Base-by-base conservation (phyloP, 2,888 invertebrate species). In the Esperia sulphurella region DNA sequence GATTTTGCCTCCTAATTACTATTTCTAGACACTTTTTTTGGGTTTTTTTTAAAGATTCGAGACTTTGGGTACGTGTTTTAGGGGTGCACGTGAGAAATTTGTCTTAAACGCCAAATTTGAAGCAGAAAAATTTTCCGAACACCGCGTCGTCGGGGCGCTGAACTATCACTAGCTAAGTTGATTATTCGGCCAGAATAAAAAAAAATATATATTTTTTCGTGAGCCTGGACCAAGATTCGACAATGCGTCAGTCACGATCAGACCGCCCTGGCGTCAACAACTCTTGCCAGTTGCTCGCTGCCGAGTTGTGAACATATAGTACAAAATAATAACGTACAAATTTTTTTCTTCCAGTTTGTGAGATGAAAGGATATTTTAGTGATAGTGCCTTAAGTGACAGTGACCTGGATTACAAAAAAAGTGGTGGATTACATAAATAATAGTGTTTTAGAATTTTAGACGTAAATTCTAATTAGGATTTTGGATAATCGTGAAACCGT, bases 151-250 rank as follows among this genome's bases (percentile, higher is more conserved):
- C 66, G 79, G 74, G 86, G 84, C 75, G 74, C 65, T 88, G 88
- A 88, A 88, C 89, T 88, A 86, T 81, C 77, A 76, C 86, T 86
- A 83, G 76, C 78, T 76, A 80, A 83, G 86, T 82, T 83, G 86
- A 83, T 84, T 85, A 87, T 87, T 84, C 85, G 78, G 79, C 63
- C 66, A 37, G 79, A 79, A 76, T 77, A 84, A 87, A 88, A 84
- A 87, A 88, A 87, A 83, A 83, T 75, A 81, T 79, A 77, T 79
- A 75, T 80, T 86, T 88, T 83, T 88, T 86, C 80, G 86, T 84
- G 76, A 73, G 80, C 75, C 79, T 74, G 45, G 68, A 71, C 75
- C 79, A 83, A 85, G 86, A 86, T 85, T 83, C 84, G 85, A 81
- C 84, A 81, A 76, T 78, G 84, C 86, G 86, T 83, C 88, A 89